Evolutionary conservation across 2,888 invertebrate species (phyloP).

Genomic region (Chymomyza amoena): DNA sequence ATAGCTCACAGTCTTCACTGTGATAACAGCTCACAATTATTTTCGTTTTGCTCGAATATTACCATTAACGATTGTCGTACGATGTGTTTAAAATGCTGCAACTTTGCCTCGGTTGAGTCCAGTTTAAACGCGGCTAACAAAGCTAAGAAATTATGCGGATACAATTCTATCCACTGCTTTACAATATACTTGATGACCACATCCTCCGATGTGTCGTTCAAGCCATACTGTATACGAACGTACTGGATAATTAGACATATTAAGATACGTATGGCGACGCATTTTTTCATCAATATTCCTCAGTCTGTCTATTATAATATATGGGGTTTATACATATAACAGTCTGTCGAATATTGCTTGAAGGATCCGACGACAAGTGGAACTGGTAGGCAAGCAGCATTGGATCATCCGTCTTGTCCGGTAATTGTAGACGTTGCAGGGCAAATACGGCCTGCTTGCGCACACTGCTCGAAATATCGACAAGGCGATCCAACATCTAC

Average conservation of each 20-base stretch:
- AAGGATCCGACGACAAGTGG: conserved; percentile 87
- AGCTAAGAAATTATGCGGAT: conserved; percentile 84
- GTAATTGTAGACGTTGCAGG: conserved; percentile 89
- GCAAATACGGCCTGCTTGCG: conserved; percentile 89
- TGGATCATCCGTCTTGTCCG: conserved; percentile 85
- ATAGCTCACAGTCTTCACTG: conserved; percentile 76
- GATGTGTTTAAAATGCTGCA: conserved; percentile 81
- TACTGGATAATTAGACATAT: conserved; percentile 79
- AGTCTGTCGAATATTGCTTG: conserved; percentile 86
- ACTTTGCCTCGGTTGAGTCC: conserved; percentile 83
- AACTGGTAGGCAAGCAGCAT: conserved; percentile 86
- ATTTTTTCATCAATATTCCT: too few relatives aligned
- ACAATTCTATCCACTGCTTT: conserved; percentile 87
- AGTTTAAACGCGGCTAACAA: conserved; percentile 88
- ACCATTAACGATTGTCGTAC: conserved; percentile 80
- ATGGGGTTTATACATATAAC: too few relatives aligned
- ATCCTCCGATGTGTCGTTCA: conserved; percentile 82
- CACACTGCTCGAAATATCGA: too few relatives aligned
- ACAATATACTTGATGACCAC: conserved; percentile 81
- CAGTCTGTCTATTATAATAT: conserved; percentile 86
- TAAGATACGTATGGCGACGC: conserved; percentile 80
- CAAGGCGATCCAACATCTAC: too few relatives aligned
- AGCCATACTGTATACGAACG: conserved; percentile 83
- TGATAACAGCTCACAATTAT: conserved; percentile 77
- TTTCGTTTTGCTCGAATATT: conserved; percentile 81